Evolutionary conservation across 2,797 vertebrate genomes (phyloP).

Genomic region (Esox lucius): DNA sequence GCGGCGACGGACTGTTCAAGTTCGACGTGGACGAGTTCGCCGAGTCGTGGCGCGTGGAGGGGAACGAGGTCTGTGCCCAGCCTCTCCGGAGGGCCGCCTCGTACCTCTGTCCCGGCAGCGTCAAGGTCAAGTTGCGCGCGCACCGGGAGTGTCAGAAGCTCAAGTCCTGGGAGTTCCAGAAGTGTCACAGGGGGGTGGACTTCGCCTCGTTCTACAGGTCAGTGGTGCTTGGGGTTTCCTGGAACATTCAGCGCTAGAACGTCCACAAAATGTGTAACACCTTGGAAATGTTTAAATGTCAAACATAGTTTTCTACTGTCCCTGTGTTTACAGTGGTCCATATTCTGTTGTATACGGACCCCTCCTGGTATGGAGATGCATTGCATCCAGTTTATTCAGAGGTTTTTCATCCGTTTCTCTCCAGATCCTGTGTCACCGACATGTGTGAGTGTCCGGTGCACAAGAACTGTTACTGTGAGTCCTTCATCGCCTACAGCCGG

Average conservation of each 20-base stretch:
- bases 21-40: constrained; percentile 98
- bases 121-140: constrained; percentile 91
- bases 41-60: constrained; percentile 93
- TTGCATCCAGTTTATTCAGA: not conserved
- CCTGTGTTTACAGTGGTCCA: not conserved
- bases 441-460: constrained; percentile 98
- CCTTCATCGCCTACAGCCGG: constrained; percentile 91
- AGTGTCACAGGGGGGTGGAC: constrained; percentile 90
- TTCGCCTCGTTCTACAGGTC: constrained; percentile 90
- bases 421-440: constrained; percentile 95
- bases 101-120: constrained; percentile 86
- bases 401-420: constrained; percentile 17
- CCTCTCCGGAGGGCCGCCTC: constrained; percentile 78
- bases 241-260: not conserved
- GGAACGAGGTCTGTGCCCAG: constrained; percentile 87
- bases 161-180: constrained; percentile 94
- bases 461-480: constrained; percentile 98
- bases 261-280: no score
- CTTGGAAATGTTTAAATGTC: not conserved
- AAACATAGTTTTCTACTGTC: not conserved
- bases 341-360: not conserved
- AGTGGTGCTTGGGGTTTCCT: constrained; percentile 34
- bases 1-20: constrained; percentile 91
- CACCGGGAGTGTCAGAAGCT: constrained; percentile 95
- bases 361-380: not conserved